These are phyloP conservation scores for Cyphomyrmex costatus DNA, from an alignment of 1,140 invertebrate genomes.

Conservation along the genomic window DNA sequence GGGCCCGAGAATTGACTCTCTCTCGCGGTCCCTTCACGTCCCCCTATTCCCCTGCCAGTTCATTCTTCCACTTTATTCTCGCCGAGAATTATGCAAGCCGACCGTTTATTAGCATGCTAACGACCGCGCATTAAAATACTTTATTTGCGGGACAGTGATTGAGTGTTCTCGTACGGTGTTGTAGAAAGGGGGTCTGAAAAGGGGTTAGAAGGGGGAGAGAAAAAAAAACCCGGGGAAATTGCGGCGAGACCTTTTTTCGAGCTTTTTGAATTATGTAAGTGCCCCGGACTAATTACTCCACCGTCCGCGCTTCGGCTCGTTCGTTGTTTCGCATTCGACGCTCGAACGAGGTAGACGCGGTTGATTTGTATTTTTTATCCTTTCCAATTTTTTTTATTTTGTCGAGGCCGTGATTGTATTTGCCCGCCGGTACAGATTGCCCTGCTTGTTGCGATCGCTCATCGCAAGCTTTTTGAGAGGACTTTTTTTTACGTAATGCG, in stretches of 20 bases:
- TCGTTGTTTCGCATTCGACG: slow-evolving; percentile 63
- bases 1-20: slow-evolving; percentile 69
- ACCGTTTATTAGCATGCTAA: slow-evolving; percentile 73
- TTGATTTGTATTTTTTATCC: slow-evolving; percentile 49
- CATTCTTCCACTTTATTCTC: slow-evolving; percentile 61
- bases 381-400: slow-evolving; percentile 38
- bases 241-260: slow-evolving; percentile 62
- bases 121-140: slow-evolving; percentile 61
- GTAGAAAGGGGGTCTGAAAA: background rate
- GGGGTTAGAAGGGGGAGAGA: background rate
- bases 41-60: slow-evolving; percentile 36
- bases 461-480: slow-evolving; percentile 33
- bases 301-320: slow-evolving; percentile 55
- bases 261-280: slow-evolving; percentile 66
- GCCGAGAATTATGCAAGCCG: slow-evolving; percentile 66
- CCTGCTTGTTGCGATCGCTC: slow-evolving; percentile 56
- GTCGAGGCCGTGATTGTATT: slow-evolving; percentile 43
- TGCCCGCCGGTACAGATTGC: slow-evolving; percentile 54
- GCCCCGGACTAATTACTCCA: slow-evolving; percentile 58
- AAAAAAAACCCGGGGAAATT: slow-evolving; percentile 45
- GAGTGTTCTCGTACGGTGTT: slow-evolving; percentile 41
- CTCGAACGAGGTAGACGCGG: slow-evolving; percentile 58
- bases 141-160: slow-evolving; percentile 67
- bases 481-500: slow-evolving; percentile 37
- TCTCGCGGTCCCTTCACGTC: slow-evolving; percentile 56